Evolutionary conservation across 2,113 vertebrate genomes (phyloP).

Genomic region (Furnarius figulus): DNA sequence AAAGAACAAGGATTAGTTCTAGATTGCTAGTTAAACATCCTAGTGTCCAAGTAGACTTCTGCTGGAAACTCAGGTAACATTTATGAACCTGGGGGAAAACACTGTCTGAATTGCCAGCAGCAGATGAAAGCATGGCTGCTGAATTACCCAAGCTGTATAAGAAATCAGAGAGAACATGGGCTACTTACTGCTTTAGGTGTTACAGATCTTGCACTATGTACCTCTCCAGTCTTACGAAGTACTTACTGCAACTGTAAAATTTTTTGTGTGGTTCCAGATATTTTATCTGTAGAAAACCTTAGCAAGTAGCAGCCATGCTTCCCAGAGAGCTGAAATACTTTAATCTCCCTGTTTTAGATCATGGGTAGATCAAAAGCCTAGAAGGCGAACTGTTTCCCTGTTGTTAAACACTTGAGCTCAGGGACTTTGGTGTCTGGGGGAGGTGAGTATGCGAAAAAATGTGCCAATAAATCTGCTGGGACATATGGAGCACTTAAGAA

Average conservation of each 20-base stretch:
- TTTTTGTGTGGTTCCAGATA: not conserved
- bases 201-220: not conserved
- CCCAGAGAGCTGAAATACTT: not conserved
- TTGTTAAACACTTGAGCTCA: not conserved
- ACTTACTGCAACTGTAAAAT: not conserved
- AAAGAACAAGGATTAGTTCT: not conserved
- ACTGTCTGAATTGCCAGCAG: not conserved
- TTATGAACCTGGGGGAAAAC: not conserved
- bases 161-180: not conserved
- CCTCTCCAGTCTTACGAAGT: not conserved
- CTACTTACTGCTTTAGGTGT: not conserved
- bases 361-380: not conserved
- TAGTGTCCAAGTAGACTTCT: not conserved
- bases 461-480: not conserved
- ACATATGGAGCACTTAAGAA: not conserved
- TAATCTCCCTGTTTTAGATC: not conserved
- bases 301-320: not conserved
- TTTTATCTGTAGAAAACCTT: not conserved
- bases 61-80: not conserved
- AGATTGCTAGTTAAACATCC: not conserved
- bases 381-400: not conserved
- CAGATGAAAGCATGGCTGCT: not conserved
- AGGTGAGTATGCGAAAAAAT: not conserved
- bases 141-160: not conserved
- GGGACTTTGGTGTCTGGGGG: not conserved